A percentile compares a stretch with the other conserved stretches of the same genome.
Evolutionary conservation across 2,888 invertebrate species (phyloP).

Genomic region (Nyleta sp.): DNA sequence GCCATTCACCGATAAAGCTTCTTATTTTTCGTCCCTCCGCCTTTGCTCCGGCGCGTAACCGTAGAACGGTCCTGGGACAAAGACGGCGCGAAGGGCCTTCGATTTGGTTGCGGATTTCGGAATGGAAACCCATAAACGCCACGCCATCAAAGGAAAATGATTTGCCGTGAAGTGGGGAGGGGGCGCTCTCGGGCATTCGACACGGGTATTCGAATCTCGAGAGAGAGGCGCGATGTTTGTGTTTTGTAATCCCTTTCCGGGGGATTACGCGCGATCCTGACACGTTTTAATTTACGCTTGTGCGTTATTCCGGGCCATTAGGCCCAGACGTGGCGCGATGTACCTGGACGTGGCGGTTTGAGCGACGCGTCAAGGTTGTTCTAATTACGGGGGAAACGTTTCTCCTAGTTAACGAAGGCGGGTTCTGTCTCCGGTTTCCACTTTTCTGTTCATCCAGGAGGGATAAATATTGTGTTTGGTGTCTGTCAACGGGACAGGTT

Average conservation of each 20-base stretch:
- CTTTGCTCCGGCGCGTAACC: slow-evolving; percentile 22
- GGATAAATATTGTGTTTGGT: too few species aligned
- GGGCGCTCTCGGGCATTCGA: slow-evolving; percentile 11
- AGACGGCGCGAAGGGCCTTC: slow-evolving; percentile 27
- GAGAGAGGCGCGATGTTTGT: slow-evolving; percentile 38
- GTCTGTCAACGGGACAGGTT: too few species aligned
- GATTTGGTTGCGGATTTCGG: slow-evolving; percentile 42
- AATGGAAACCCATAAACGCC: slow-evolving; percentile 33
- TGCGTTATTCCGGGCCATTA: background rate
- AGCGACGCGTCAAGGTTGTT: too few species aligned
- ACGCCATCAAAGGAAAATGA: slow-evolving; percentile 33
- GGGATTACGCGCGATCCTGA: background rate
- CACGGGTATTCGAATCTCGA: slow-evolving; percentile 41
- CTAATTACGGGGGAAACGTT: too few species aligned
- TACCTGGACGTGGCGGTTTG: background rate
- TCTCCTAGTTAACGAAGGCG: too few species aligned
- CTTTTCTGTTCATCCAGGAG: too few species aligned
- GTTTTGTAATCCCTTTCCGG: slow-evolving; percentile 17
- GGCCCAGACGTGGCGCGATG: background rate
- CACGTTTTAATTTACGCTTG: background rate
- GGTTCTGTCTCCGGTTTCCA: too few species aligned
- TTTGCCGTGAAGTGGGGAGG: slow-evolving; percentile 26
- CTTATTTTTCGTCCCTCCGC: slow-evolving; percentile 32
- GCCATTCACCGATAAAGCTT: slow-evolving; percentile 60
- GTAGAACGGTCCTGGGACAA: slow-evolving; percentile 20